These are phyloP conservation scores for Akabosia matsudoensis DNA, from an alignment of 1,140 invertebrate species.

Conservation along the genomic window DNA sequence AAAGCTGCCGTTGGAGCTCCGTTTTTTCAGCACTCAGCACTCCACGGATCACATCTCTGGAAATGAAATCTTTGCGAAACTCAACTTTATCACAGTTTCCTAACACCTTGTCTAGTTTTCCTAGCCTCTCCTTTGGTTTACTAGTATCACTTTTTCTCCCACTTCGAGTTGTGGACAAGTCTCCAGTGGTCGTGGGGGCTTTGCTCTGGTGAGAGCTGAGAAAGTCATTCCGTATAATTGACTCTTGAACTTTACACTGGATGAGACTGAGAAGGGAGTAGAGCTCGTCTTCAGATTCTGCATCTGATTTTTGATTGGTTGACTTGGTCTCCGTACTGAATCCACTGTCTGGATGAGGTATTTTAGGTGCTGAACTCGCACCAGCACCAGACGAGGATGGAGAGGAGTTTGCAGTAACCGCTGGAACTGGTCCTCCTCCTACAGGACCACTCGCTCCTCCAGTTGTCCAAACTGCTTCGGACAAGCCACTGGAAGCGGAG, in stretches of 20 bases:
- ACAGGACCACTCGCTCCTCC: background rate
- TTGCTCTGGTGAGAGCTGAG: background rate
- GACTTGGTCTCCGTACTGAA: conserved; percentile 45
- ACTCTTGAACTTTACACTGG: conserved; percentile 40
- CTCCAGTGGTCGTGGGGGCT: background rate
- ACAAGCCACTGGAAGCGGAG: conserved; percentile 1
- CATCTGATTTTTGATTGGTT: conserved; percentile 32
- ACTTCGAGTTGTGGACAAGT: background rate
- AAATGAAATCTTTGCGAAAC: conserved; percentile 4
- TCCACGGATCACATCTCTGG: conserved; percentile 35
- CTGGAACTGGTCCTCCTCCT: background rate
- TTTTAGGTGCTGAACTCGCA: conserved; percentile 12
- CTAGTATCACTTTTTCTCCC: conserved; percentile 3
- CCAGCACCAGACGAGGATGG: conserved; percentile 10
- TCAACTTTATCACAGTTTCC: conserved; percentile 11
- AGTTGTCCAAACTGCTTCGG: conserved; percentile 11
- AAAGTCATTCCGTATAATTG: conserved; percentile 4
- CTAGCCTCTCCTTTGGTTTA: conserved; percentile 19
- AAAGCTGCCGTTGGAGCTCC: conserved; percentile 43
- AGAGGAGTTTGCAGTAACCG: background rate
- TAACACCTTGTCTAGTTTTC: conserved; percentile 38
- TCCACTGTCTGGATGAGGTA: conserved; percentile 36
- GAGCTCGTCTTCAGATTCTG: conserved; percentile 35
- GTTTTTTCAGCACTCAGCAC: conserved; percentile 34
- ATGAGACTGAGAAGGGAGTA: conserved; percentile 45